Base-by-base conservation (phyloP, 2,888 invertebrate species). In the Ophraella communa region DNA sequence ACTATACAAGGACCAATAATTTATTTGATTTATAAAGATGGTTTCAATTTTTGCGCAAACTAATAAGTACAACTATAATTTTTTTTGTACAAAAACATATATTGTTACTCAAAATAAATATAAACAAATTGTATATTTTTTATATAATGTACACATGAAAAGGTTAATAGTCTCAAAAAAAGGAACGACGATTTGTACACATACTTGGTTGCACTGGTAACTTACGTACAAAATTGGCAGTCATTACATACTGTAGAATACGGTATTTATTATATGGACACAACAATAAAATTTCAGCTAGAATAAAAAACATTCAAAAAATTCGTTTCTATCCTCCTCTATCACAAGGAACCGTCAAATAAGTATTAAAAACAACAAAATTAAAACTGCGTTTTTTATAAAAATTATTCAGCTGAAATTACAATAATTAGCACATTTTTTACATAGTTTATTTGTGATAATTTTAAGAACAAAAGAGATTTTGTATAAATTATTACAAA, bases 171-270 rank as follows among this genome's bases (percentile, higher is more conserved):
- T 73, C 73, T 74, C 74, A 73, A 70, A 71, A 72, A 76, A 76
- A 80, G 80, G 80, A 80, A 80, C 80, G 80, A 78, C 77, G 76
- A 75, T 80, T 80, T 81, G 81, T 81, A 81, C 81, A 81, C 78
- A 78, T 78, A 80, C 78, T 80, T 80, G 81, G 80, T 81, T 80
- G 79, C 80, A 81, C 79, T 81, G 81, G 81, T 81, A 81, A 81
- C 81, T 81, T 77, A 79, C 79, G 79, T 80, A 80, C 79, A 78
- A 78, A 78, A 78, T 77, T 78, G 78, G 77, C 78, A 78, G 77
- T 77, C 77, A 77, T 75, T 77, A 73, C 72, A 70, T 75, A 74
- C 71, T 71, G 71, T 49, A 49, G 14, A 23, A 24, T 69, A 72
- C 55, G 69, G 64, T 64, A 61, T 68, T 62, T 71, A 73, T 73